Conservation (phyloP, 2,888 invertebrate species). For the Epistrophe grossulariae region DNA sequence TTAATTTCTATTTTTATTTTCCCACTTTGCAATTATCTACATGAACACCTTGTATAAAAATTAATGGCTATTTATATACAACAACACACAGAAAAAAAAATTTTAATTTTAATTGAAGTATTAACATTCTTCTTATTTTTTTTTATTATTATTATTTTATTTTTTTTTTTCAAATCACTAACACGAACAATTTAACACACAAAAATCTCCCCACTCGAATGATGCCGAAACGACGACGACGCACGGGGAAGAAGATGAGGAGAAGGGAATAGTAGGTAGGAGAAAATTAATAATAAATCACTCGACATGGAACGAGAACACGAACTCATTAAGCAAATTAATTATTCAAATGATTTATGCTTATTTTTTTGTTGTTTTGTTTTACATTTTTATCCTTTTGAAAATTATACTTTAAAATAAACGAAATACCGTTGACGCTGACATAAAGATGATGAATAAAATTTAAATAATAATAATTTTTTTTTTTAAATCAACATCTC, state of each 20-base stretch:
- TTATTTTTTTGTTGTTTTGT: constrained; percentile 23
- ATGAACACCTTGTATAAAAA: constrained; percentile 25
- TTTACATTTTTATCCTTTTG: constrained; percentile 13
- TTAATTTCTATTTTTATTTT: not conserved
- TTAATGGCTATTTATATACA: constrained; percentile 19
- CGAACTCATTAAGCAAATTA: constrained; percentile 72
- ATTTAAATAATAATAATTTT: constrained; percentile 16
- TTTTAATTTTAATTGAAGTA: constrained; percentile 57
- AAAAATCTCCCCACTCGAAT: constrained; percentile 1
- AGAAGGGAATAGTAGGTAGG: not conserved
- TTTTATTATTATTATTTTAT: too few species aligned
- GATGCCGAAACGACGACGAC: not conserved
- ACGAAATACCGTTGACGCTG: constrained; percentile 34
- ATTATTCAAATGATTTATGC: constrained; percentile 67
- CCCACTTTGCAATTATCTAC: constrained; percentile 36
- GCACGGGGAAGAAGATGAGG: not conserved
- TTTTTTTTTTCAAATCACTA: constrained; percentile 48
- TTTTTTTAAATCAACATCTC: not conserved
- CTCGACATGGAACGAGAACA: constrained; percentile 66
- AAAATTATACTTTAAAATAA: constrained; percentile 13
- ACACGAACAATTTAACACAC: constrained; percentile 43
- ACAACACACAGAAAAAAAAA: not conserved
- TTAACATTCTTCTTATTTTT: constrained; percentile 49
- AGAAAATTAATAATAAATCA: constrained; percentile 66
- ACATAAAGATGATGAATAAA: constrained; percentile 49